Percentiles rank a stretch among this genome's conserved stretches.
Evolutionary conservation across 1,140 invertebrate species (phyloP).

Genomic region (Lepidurus apus): DNA sequence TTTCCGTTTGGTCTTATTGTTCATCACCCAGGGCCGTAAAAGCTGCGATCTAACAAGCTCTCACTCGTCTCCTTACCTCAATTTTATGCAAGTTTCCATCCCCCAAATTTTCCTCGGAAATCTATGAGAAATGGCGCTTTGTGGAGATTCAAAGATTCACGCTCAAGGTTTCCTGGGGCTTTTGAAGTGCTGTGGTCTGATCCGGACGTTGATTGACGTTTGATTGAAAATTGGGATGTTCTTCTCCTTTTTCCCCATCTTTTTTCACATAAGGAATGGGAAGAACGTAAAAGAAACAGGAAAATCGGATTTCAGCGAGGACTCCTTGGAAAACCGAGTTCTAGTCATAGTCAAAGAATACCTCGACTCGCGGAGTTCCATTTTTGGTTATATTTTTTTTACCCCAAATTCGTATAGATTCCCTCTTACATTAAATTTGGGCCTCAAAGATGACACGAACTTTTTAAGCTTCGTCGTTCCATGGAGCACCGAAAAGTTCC

Average conservation of each 20-base stretch:
- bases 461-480: neutral
- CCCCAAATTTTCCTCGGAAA: neutral
- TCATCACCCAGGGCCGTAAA: neutral
- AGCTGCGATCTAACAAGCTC: conserved; percentile 11
- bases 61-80: neutral
- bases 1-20: neutral
- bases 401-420: neutral
- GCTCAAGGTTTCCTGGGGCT: neutral
- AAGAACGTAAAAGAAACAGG: neutral
- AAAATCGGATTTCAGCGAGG: neutral
- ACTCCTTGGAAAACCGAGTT: neutral
- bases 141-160: neutral
- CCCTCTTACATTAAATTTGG: neutral
- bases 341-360: neutral
- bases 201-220: conserved; percentile 13
- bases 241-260: neutral
- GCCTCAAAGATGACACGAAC: neutral
- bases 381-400: neutral
- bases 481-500: neutral
- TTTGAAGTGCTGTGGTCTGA: conserved; percentile 11
- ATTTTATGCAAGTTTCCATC: neutral
- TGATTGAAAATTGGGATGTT: conserved; percentile 7
- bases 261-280: neutral
- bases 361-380: neutral
- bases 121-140: neutral